Percentiles rank a stretch among this genome's conserved stretches.
Conservation (phyloP, 2,797 vertebrate genomes). For the Chelmon rostratus region DNA sequence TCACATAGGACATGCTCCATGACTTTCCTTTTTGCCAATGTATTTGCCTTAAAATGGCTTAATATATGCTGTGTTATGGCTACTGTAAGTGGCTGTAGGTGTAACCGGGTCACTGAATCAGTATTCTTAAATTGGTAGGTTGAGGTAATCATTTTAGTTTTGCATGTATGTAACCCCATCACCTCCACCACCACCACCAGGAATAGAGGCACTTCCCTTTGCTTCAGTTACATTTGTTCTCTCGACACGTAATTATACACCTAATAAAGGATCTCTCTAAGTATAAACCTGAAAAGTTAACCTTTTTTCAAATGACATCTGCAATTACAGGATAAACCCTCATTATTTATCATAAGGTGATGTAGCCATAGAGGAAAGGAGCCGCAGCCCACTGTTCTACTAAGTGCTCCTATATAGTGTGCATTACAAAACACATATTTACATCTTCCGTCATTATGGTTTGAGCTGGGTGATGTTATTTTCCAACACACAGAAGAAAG, state of each 20-base stretch:
- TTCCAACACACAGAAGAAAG: constrained; percentile 58
- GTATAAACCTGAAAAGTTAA: constrained; percentile 19
- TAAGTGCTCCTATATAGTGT: constrained; percentile 25
- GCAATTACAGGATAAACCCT: constrained; percentile 38
- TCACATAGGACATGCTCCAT: neutral
- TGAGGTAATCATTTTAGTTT: neutral
- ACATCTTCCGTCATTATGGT: constrained; percentile 54
- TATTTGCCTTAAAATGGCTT: neutral
- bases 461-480: constrained; percentile 51
- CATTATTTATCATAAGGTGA: constrained; percentile 48
- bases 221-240: constrained; percentile 28
- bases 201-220: constrained; percentile 18
- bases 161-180: neutral
- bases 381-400: constrained; percentile 23
- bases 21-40: neutral
- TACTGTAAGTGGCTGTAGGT: constrained; percentile 2
- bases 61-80: neutral
- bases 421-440: constrained; percentile 44
- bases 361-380: constrained; percentile 36
- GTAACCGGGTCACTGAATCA: neutral
- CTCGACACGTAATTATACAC: constrained; percentile 42
- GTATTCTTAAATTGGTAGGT: neutral
- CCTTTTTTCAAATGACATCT: constrained; percentile 41
- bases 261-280: constrained; percentile 3
- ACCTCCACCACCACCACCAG: neutral